Conservation (phyloP, 2,888 invertebrate species). For the Tuberolachnus salignus region DNA sequence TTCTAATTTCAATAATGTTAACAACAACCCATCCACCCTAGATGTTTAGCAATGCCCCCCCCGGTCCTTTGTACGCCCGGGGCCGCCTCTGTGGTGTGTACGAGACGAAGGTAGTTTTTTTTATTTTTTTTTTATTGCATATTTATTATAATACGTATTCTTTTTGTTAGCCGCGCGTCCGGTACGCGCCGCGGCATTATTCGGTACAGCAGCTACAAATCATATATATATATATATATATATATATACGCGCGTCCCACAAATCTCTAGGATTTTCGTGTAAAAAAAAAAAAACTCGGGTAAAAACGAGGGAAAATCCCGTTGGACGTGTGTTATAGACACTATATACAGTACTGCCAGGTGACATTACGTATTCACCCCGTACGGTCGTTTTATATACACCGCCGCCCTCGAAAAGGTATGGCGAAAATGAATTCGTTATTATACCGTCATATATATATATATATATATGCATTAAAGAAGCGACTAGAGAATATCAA, state of each 20-base stretch:
- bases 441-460: no score
- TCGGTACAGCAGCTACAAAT: slow-evolving; percentile 43
- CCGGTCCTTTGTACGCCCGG: no score
- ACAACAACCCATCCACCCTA: no score
- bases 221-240: slow-evolving; percentile 28
- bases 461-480: no score
- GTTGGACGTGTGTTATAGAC: slow-evolving; percentile 1
- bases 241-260: not conserved
- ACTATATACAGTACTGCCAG: not conserved
- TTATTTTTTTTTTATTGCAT: slow-evolving; percentile 41
- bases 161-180: slow-evolving; percentile 31
- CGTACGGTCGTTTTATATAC: slow-evolving; percentile 1
- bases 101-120: not conserved
- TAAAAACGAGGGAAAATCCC: not conserved
- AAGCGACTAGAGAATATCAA: no score
- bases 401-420: not conserved
- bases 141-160: slow-evolving; percentile 53
- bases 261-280: slow-evolving; percentile 44
- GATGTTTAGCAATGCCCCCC: no score
- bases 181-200: slow-evolving; percentile 24
- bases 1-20: no score
- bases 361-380: slow-evolving; percentile 45
- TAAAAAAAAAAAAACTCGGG: not conserved
- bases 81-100: no score
- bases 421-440: no score